These are phyloP conservation scores for Enteromius anoplus DNA, from an alignment of 2,797 vertebrate genomes.

Conservation along the genomic window DNA sequence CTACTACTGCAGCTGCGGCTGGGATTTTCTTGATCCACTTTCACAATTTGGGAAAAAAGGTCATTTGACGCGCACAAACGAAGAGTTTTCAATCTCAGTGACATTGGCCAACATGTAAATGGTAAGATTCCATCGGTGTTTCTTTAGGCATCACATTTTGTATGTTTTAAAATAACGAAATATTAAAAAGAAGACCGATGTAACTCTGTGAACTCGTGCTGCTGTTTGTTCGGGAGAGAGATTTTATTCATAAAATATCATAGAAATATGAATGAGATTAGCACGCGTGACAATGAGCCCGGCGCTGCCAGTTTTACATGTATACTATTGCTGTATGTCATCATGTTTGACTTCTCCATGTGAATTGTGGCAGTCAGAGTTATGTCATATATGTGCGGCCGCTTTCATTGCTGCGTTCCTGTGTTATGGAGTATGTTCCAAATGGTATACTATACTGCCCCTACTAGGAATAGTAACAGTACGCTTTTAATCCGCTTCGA, in stretches of 20 bases:
- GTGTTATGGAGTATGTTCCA: conserved; percentile 27
- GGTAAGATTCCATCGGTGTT: conserved; percentile 74
- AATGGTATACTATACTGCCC: conserved; percentile 15
- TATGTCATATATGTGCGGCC: conserved; percentile 57
- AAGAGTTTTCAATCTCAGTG: conserved; percentile 50
- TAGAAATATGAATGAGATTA: conserved; percentile 8
- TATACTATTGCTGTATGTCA: conserved; percentile 11
- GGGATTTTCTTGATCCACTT: conserved; percentile 79
- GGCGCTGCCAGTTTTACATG: conserved; percentile 12
- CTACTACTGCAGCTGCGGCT: conserved; percentile 77
- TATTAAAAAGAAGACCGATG: conserved; percentile 37
- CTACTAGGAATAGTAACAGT: conserved; percentile 15
- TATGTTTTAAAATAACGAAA: conserved; percentile 47
- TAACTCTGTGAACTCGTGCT: conserved; percentile 64
- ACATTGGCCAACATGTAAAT: conserved; percentile 71
- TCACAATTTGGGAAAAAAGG: conserved; percentile 77
- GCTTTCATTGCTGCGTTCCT: conserved; percentile 25
- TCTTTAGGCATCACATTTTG: conserved; percentile 12
- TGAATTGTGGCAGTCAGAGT: conserved; percentile 43
- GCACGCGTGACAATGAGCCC: conserved; percentile 11
- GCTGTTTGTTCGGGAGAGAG: conserved; percentile 47
- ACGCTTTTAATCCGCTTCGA: conserved; percentile 3
- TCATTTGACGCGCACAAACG: conserved; percentile 68
- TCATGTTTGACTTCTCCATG: conserved; percentile 35
- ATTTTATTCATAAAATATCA: conserved; percentile 20